phyloP scores from a whole-genome alignment of 2,113 vertebrate species.

The Circaetus cinerascens region DNA sequence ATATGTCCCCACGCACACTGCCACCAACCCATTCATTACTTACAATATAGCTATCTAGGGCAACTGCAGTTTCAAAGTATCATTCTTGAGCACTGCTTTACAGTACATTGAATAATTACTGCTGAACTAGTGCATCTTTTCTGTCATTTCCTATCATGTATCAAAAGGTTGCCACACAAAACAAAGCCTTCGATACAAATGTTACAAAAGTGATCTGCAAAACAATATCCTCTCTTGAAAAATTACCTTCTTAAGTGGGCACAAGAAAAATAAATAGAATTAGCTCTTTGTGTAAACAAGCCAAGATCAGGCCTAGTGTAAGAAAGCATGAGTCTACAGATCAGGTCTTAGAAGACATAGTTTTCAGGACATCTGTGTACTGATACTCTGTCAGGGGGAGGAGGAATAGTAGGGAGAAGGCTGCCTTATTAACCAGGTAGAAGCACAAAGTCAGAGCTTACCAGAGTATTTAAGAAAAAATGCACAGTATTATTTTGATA shows the following conservation, averaged over 20 bases:
- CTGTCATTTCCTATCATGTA: background rate
- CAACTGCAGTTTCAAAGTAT: background rate
- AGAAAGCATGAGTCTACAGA: background rate
- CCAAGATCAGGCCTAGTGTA: background rate
- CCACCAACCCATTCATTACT: background rate
- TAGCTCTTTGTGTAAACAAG: background rate
- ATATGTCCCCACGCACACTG: accelerated
- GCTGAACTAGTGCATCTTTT: background rate
- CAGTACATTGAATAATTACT: background rate
- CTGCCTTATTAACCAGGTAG: background rate
- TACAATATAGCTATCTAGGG: background rate
- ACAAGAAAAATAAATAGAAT: background rate
- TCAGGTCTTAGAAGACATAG: background rate
- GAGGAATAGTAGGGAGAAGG: background rate
- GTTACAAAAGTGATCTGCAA: background rate
- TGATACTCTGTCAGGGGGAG: background rate
- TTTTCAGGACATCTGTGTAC: background rate
- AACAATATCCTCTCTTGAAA: background rate
- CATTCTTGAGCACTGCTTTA: background rate
- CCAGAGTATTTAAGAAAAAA: background rate
- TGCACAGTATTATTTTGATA: background rate
- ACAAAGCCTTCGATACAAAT: background rate
- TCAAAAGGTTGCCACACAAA: background rate
- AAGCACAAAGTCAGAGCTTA: background rate
- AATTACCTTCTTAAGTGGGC: background rate